Evolutionary conservation across 2,113 vertebrate species (phyloP).

Genomic region (Callipepla squamata): DNA sequence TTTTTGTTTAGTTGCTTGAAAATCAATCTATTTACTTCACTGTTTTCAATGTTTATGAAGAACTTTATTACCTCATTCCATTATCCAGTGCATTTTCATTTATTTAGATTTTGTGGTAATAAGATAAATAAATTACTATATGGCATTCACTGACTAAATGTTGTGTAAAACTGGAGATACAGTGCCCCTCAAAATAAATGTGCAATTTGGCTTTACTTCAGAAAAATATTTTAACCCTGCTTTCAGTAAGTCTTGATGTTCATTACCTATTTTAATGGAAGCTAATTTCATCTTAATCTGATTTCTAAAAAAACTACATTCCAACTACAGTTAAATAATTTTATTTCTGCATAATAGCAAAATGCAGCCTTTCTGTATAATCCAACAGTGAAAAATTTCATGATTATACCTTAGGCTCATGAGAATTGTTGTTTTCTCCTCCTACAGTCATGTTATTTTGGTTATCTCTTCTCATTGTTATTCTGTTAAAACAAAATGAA

Average conservation of each 20-base stretch:
- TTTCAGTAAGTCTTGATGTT: conserved; percentile 11
- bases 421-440: not conserved
- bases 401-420: not conserved
- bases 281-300: conserved; percentile 44
- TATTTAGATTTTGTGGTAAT: not conserved
- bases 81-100: not conserved
- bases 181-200: conserved; percentile 17
- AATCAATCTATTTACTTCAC: not conserved
- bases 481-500: conserved; percentile 21
- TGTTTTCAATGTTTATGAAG: not conserved
- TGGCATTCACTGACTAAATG: not conserved
- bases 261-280: conserved; percentile 39
- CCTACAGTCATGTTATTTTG: not conserved
- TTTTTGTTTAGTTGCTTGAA: not conserved
- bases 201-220: conserved; percentile 14
- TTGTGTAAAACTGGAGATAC: conserved; percentile 8
- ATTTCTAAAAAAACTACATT: conserved; percentile 41
- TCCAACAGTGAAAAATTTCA: not conserved
- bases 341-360: conserved; percentile 32
- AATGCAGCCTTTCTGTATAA: not conserved
- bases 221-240: conserved; percentile 5
- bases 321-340: conserved; percentile 1
- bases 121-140: conserved; percentile 37
- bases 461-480: not conserved
- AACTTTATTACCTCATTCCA: not conserved